Evolutionary conservation across 2,113 vertebrate species (phyloP), one percentile per base, ranked within the genome.

Genomic region (Electrona antarctica): DNA sequence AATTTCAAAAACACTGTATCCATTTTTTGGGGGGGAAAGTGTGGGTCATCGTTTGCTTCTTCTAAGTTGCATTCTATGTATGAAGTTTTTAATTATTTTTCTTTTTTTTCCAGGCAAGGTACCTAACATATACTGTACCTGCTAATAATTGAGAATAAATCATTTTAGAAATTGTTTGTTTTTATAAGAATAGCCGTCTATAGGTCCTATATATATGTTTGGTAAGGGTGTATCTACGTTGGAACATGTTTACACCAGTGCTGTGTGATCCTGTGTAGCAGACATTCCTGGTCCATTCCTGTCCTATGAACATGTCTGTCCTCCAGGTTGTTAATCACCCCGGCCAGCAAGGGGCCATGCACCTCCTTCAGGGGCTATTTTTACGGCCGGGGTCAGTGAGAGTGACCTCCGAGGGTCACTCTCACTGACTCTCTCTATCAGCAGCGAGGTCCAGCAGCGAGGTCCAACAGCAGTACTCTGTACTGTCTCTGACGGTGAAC

Each of bases 381-480:
- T 79, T 78, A 83, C 68, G 13, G 61, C 57, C 50, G 0, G 33
- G 83, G 84, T 88, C 76, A 73, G 46, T 79, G 83, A 41, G 33
- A 41, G 33, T 41, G 33, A 87, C 84, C 83, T 88, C 62, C 14
- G 54, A 68, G 49, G 87, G 81, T 91, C 80, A 84, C 75, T 84
- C 63, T 87, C 76, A 69, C 33, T 41, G 33, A 41, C 88, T 46
- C 45, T n/a, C 13, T 6, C 8, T 86, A 76, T 89, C 84, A 73
- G 70, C 60, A 75, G 21, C 21, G 78, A 79, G 83, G 74, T 85
- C 78, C 66, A 28, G 60, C 50, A 8, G 33, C 33, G 78, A 79
- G 83, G 74, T 85, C 78, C 66, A 28, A 57, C 50, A 8, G 33
- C 33, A n/a, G n/a, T n/a, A 21, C 55, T 63, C 33, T 41, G 5